Evolutionary conservation across 2,113 vertebrate species (phyloP), one percentile per base, ranked within the genome.

Genomic region (Sphaerodactylus townsendi): DNA sequence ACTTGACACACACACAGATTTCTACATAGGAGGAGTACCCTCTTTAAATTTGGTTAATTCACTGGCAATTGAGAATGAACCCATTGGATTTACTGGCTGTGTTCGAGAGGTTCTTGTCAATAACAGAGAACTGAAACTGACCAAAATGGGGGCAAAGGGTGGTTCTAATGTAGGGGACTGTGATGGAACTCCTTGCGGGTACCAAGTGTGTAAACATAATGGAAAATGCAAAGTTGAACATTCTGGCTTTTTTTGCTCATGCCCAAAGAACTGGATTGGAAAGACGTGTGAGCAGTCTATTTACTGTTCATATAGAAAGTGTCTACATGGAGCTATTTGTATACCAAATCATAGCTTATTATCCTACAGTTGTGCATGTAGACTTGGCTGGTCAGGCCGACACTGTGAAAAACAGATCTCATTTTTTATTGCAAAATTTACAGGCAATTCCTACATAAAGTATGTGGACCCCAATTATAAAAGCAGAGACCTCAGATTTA

Each of bases 151-250:
- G 14, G 93, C 97, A 3, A 93, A 95, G 35, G 88, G 81, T 3
- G 97, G 97, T 21, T 95, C 95, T 39, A 97, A 98, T 1, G 75
- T 99, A 4, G 97, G 96, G 0, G 98, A 99, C 90, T 97, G 97
- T 90, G 98, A 98, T 0, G 96, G 97, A 72, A 98, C 97, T 0
- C 82, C 85, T 0, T 98, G 97, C 15, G 97, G 97, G 35, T 97
- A 97, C 46, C 90, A 92, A 3, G 95, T 96, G n/a, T 98, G 97
- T 91, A 94, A 86, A 91, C 97, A 98, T 3, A 85, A 93, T 0
- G 97, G 97, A 33, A 92, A 82, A 1, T 98, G 97, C 85, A 77
- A 50, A 41, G 77, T 93, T 59, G 79, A 87, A 17, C 90, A 91
- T 15, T 75, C 78, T 0, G 85, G 90, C 33, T 97, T 97, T 88